Evolutionary conservation across 2,888 invertebrate genomes (phyloP).

Genomic region (Tenthredo distinguenda): DNA sequence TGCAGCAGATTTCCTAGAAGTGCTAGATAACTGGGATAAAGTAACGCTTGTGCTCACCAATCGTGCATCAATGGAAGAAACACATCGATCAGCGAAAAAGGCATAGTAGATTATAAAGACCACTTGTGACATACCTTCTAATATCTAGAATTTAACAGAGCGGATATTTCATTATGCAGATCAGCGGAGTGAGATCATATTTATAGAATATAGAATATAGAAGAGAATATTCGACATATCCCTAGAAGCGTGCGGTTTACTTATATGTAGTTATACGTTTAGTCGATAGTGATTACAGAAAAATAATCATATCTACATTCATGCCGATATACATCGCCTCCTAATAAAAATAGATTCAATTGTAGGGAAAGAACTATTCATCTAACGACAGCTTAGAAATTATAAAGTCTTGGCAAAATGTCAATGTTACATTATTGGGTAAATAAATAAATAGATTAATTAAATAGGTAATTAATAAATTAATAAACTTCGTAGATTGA

Average conservation of each 20-base stretch:
- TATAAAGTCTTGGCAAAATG: neutral
- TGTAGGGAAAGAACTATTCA: neutral
- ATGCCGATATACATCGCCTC: conserved; percentile 23
- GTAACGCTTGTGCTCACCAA: neutral
- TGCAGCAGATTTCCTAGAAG: neutral
- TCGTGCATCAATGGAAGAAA: neutral
- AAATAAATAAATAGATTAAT: conserved; percentile 15
- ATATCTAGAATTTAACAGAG: neutral
- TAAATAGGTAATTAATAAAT: neutral
- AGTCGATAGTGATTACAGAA: neutral
- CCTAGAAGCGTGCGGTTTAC: conserved; percentile 34
- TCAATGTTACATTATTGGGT: neutral
- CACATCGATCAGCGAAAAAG: neutral
- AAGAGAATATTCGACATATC: conserved; percentile 8
- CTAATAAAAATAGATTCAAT: neutral
- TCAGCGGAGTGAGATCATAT: neutral
- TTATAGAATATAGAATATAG: neutral
- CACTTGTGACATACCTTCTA: neutral
- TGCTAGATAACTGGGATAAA: neutral
- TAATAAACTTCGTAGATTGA: neutral
- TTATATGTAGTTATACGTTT: neutral
- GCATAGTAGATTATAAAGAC: neutral
- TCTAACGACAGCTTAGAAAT: conserved; percentile 20
- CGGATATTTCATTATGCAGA: neutral
- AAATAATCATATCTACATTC: conserved; percentile 24